Base-by-base conservation (phyloP, 2,888 invertebrate species). In the Sabatieria punctata region DNA sequence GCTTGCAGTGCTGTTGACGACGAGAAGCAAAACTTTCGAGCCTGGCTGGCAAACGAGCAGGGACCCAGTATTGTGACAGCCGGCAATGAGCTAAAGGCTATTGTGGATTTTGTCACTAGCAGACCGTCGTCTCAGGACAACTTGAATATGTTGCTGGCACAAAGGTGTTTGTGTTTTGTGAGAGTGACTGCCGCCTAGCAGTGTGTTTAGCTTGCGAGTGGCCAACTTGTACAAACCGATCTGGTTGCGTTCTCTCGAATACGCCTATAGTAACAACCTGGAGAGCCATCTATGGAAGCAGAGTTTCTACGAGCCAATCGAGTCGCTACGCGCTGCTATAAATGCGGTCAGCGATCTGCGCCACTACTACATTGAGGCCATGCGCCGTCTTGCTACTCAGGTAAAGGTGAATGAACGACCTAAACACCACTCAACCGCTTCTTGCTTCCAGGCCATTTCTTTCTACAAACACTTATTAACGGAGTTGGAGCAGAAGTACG, bases 391-490 rank as follows among this genome's bases (percentile, higher is more conserved):
- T 13, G 48, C 46, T 33, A 50, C 51, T 24, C 27, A 39, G 4
- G 22, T 53, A n/a, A 46, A 50, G 26, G 33, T 51, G 24, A 49
- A 51, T 38, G 25, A 3, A n/a, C 3, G 45, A 51, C 53, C 37
- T 63, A 60, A 44, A 49, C 52, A 19, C 49, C 58, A 36, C 49
- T 61, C 33, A n/a, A n/a, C n/a, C n/a, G n/a, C n/a, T 21, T 41
- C 37, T 26, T 30, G 18, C 43, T 53, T 57, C 15, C 56, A 68
- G 66, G 66, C 64, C 23, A 55, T 60, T 4, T 46, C 53, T 39
- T 89, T 79, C 69, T 85, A 85, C 63, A 80, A 83, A 63, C 72
- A 73, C 55, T 71, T 88, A 40, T 71, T 85, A 35, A 74, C 76
- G 46, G 70, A 76, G 52, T n/a, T n/a, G n/a, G n/a, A n/a, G n/a